Evolutionary conservation across 2,888 invertebrate species (phyloP), one percentile per base, ranked within the genome.

Genomic region (Andrena minutula): DNA sequence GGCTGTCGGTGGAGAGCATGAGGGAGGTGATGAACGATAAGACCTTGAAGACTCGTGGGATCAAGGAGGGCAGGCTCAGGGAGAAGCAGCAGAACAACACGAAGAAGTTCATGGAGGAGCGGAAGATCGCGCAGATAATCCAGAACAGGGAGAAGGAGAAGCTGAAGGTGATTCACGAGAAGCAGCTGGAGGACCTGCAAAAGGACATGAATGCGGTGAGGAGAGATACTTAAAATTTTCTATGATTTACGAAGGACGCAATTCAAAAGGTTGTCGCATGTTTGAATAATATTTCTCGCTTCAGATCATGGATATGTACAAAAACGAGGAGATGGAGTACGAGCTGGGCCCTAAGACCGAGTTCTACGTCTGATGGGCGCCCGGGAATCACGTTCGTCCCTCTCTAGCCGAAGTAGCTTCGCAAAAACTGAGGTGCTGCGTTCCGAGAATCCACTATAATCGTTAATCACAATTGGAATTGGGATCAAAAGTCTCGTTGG

Each of bases 41-140:
- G 94, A 98, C 98, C 0, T 95, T 99, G 75, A 97, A 99, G 94
- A 99, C 99, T 76, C 99, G 99, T 91, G 98, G 98, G 82, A 99
- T 99, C 94, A 98, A 98, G 91, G 99, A 99, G 93, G 96, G 99
- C 60, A 95, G 99, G 61, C 95, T 99, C 75, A 95, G 98, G 35
- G 99, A 99, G 94, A 98, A 99, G 94, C 99, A 99, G 91, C 98
- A 99, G 93, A 99, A 99, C 94, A 99, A 99, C 94, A 99, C 98
- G 72, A 99, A 99, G 94, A 98, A 98, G 91, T 99, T 99, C 93
- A 97, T 99, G 95, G 99, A 99, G 89, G 99, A 99, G 94, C 95
- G 98, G 77, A 98, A 97, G 95, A 96, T 96, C 83, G 97, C 97
- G 71, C 97, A 97, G 75, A 97, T 98, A 92, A 98, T 99, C 91